Evolutionary conservation across 2,888 invertebrate species (phyloP), one percentile per base, ranked within the genome.

Genomic region (Mythimna loreyi): DNA sequence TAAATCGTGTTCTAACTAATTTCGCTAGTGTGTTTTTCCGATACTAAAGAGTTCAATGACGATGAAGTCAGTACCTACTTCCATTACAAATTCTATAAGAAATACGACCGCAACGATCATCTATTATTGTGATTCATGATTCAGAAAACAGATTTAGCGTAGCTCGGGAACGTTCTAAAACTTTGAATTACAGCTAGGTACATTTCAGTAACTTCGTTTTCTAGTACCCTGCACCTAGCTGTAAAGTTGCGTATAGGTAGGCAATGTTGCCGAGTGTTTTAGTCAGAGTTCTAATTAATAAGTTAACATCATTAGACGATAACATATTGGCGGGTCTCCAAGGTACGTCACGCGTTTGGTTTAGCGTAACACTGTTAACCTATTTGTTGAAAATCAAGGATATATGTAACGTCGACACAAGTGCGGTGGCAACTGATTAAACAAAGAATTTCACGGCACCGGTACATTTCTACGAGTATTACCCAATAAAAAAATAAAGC

Each of bases 351-450:
- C 81, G 80, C 81, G 83, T 87, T 85, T 83, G 87, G 87, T 88
- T 89, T 89, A 80, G 87, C 86, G 87, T 82, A 85, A 83, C 88
- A 89, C 86, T 84, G 90, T 91, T 93, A 93, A 93, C 93, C 92
- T 89, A 92, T 89, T 91, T 93, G 83, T 87, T 88, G 84, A 85
- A 82, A 86, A 72, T 82, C 88, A 89, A 90, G 89, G 90, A 87
- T 89, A 81, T 50, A 72, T 75, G 74, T 78, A 80, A 81, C 78
- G 71, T 72, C 67, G 55, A 59, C 59, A 23, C 28, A 65, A 65
- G 30, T 68, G 57, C 21, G n/a, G 57, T 40, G 59, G 13, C 19
- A 53, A 61, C 28, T 47, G 21, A 59, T 28, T 36, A 49, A 33
- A 57, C 25, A 57, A 58, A 57, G 9, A 47, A 28, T 47, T 23